These are phyloP conservation scores for Numenius phaeopus DNA, from an alignment of 2,797 vertebrate genomes.

Conservation along the genomic window DNA sequence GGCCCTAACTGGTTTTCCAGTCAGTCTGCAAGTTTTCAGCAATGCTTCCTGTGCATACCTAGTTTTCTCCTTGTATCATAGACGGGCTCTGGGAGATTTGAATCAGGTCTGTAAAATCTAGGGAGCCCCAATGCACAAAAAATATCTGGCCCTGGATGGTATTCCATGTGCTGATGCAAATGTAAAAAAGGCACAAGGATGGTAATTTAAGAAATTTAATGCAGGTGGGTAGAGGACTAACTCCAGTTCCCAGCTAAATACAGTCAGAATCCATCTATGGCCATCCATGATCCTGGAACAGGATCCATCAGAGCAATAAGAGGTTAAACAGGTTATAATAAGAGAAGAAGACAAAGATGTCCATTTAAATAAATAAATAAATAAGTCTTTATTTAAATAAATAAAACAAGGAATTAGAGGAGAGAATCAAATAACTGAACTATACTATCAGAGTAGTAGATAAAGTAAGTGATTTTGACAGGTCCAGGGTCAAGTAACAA, in stretches of 20 bases:
- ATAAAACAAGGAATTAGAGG: background rate
- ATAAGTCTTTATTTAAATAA: too few species aligned
- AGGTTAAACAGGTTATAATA: background rate
- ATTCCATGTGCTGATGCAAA: background rate
- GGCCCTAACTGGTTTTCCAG: background rate
- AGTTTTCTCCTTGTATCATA: background rate
- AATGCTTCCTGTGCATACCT: background rate
- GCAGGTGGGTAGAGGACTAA: background rate
- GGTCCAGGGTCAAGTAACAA: slow-evolving; percentile 1
- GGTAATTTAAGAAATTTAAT: background rate
- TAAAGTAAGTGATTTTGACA: slow-evolving; percentile 19
- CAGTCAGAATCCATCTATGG: background rate
- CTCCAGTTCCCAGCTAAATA: background rate
- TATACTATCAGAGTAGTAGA: background rate
- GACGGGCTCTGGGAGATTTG: background rate
- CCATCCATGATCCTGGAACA: background rate
- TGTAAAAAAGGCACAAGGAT: background rate
- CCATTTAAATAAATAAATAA: background rate
- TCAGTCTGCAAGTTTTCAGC: background rate
- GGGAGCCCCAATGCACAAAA: background rate
- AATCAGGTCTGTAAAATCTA: background rate
- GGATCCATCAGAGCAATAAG: background rate
- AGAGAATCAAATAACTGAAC: background rate
- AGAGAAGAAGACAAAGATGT: background rate
- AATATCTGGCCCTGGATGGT: background rate